phyloP scores from a whole-genome alignment of 2,888 invertebrate species.

The Hypselothyrea guttata region DNA sequence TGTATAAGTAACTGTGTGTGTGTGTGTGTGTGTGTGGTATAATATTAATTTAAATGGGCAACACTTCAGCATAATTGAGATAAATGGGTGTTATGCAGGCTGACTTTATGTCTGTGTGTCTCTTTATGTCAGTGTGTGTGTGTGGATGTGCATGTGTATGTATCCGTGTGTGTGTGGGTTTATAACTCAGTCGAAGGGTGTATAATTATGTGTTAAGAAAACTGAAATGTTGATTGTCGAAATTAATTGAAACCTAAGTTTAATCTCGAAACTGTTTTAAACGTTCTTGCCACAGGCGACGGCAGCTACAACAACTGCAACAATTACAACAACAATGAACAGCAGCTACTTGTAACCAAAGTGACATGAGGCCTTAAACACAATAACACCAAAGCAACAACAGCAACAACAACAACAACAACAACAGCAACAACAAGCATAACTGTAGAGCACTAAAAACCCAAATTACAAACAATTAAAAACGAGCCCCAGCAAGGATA shows the following conservation, averaged over 20 bases:
- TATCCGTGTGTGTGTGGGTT: conserved; percentile 12
- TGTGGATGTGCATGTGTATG: conserved; percentile 11
- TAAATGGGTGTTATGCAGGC: conserved; percentile 4
- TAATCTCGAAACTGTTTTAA: conserved; percentile 30
- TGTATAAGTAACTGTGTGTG: too few relatives aligned
- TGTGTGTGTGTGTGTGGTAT: conserved; percentile 15
- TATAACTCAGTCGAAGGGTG: conserved; percentile 9
- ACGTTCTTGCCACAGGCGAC: conserved; percentile 39
- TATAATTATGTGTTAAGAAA: conserved; percentile 22
- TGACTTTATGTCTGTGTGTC: not conserved
- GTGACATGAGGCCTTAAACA: conserved; percentile 74
- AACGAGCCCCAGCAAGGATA: conserved; percentile 48
- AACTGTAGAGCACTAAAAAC: conserved; percentile 61
- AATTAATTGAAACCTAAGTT: conserved; percentile 54
- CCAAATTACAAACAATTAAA: conserved; percentile 73
- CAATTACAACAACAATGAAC: conserved; percentile 34
- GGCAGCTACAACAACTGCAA: conserved; percentile 19
- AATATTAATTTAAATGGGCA: conserved; percentile 46
- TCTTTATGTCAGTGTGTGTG: not conserved
- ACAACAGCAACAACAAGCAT: conserved; percentile 9
- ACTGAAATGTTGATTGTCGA: conserved; percentile 40
- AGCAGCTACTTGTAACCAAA: conserved; percentile 65
- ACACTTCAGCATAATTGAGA: conserved; percentile 32
- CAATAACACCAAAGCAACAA: conserved; percentile 41
- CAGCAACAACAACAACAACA: conserved; percentile 23